A percentile compares a stretch with the other conserved stretches of the same genome.
Conservation (phyloP, 2,888 invertebrate species). For the Dynastes hyllus region DNA sequence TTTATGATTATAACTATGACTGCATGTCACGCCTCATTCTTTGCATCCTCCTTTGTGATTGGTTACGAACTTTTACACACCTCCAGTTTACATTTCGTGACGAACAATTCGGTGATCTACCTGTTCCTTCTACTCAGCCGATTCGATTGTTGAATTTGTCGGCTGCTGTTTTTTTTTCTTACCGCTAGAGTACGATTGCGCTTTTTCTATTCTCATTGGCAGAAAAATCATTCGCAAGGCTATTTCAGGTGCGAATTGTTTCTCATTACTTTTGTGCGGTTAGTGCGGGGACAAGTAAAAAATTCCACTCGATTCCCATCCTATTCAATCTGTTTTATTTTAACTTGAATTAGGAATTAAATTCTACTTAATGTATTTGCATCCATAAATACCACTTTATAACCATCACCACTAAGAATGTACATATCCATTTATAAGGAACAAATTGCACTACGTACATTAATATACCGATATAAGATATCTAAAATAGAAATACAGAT, state of each 20-base stretch:
- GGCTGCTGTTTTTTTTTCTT: conserved; percentile 51
- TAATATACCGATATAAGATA: no score
- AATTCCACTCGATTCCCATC: conserved; percentile 11
- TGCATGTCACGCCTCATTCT: conserved; percentile 61
- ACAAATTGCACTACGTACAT: no score
- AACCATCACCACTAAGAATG: no score
- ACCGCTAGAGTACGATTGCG: conserved; percentile 40
- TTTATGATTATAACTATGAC: conserved; percentile 58
- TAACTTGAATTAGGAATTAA: background rate
- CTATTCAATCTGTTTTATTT: background rate
- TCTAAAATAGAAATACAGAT: no score
- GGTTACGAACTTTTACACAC: conserved; percentile 62
- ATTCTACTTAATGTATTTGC: no score
- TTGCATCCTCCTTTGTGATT: conserved; percentile 58
- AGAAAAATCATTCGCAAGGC: conserved; percentile 61
- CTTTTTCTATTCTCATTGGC: conserved; percentile 58
- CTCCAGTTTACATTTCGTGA: conserved; percentile 60
- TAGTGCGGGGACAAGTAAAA: conserved; percentile 44
- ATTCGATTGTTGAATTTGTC: conserved; percentile 52
- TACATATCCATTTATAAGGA: no score
- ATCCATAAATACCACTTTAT: background rate
- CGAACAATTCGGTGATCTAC: conserved; percentile 60
- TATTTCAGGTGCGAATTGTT: conserved; percentile 59
- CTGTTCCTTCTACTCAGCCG: conserved; percentile 45
- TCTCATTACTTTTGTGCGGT: conserved; percentile 60